phyloP scores from a whole-genome alignment of 2,797 vertebrate genomes.

The Halcyon smyrnensis region DNA sequence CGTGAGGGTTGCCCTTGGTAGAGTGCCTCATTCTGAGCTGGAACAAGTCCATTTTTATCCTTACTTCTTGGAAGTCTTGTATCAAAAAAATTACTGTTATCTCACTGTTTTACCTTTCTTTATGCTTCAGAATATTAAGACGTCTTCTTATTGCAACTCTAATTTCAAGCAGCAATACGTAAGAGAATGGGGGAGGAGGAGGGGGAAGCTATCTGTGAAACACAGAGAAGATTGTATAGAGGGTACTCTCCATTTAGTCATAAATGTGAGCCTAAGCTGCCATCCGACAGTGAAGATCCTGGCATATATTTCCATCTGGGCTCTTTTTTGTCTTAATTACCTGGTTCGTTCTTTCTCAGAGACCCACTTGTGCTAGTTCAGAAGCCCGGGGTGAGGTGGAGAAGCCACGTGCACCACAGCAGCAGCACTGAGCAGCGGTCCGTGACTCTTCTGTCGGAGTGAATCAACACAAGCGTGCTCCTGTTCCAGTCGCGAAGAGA shows the following conservation, averaged over 20 bases:
- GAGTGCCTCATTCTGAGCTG: neutral
- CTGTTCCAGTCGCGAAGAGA: neutral
- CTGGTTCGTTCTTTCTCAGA: neutral
- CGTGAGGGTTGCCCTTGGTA: neutral
- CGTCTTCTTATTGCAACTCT: neutral
- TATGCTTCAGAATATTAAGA: neutral
- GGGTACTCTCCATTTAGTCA: neutral
- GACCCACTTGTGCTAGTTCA: neutral
- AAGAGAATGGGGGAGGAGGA: fast-evolving
- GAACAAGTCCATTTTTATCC: neutral
- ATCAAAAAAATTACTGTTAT: neutral
- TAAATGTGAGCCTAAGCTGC: neutral
- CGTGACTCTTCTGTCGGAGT: fast-evolving
- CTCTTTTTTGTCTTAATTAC: neutral
- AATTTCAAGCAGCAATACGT: neutral
- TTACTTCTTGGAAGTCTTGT: neutral
- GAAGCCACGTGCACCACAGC: fast-evolving
- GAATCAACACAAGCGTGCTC: fast-evolving
- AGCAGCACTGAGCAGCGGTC: neutral
- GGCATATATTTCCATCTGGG: neutral
- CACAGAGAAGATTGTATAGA: neutral
- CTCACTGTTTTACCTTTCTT: neutral
- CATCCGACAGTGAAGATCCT: neutral
- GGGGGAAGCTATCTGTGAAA: fast-evolving
- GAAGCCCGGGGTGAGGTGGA: neutral